Conservation (phyloP, 2,888 invertebrate species). For the Catocala fraxini region DNA sequence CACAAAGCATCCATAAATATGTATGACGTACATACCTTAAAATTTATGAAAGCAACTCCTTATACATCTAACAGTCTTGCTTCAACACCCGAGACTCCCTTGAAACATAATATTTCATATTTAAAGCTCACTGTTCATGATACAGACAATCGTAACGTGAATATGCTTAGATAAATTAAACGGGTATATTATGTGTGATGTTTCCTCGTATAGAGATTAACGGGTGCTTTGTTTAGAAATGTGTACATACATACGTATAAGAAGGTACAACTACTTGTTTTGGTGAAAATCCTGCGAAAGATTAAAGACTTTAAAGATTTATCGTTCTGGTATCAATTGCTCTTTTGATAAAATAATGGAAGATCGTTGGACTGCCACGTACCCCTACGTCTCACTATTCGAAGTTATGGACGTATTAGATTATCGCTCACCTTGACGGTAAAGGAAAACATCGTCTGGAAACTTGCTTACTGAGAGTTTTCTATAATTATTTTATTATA, state of each 20-base stretch:
- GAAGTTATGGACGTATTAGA: too few relatives aligned
- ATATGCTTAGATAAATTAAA: conserved; percentile 27
- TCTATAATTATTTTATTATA: too few relatives aligned
- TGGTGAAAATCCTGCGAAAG: not conserved
- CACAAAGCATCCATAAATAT: conserved; percentile 14
- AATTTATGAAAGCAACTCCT: conserved; percentile 8
- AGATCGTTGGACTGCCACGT: too few relatives aligned
- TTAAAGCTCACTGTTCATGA: conserved; percentile 14
- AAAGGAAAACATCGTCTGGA: too few relatives aligned
- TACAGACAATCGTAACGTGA: conserved; percentile 13
- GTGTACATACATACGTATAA: not conserved
- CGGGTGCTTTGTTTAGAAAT: conserved; percentile 10
- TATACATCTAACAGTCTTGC: conserved; percentile 6
- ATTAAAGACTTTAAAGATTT: too few relatives aligned
- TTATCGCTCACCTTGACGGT: too few relatives aligned
- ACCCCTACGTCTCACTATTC: too few relatives aligned
- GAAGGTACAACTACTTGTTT: not conserved
- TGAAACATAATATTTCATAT: conserved; percentile 29
- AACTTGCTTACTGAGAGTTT: too few relatives aligned
- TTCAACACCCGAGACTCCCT: conserved; percentile 2
- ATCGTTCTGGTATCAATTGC: too few relatives aligned
- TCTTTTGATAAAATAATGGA: too few relatives aligned
- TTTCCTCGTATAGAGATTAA: conserved; percentile 16
- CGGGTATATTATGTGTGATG: conserved; percentile 14
- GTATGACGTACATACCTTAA: conserved; percentile 3